Evolutionary conservation across 1,140 invertebrate genomes (phyloP).

Genomic region (Drosophila parvula): DNA sequence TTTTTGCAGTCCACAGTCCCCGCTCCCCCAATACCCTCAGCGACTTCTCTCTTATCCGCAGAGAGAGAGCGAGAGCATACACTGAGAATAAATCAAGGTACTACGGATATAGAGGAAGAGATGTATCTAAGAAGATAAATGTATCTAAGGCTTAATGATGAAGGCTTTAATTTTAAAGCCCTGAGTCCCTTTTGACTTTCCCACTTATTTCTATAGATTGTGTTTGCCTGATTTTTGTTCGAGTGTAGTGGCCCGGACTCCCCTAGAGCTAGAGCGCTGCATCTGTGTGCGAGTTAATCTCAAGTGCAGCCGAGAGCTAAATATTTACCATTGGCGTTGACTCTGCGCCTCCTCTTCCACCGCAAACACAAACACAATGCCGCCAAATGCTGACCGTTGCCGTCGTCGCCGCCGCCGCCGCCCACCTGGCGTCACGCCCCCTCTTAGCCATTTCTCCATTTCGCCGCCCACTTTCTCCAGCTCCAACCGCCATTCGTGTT

Average conservation of each 20-base stretch:
- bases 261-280: constrained; percentile 12
- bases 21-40: too few species aligned
- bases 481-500: constrained; percentile 14
- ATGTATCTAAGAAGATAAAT: too few species aligned
- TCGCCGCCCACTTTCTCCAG: constrained; percentile 28
- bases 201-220: too few species aligned
- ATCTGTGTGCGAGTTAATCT: constrained; percentile 73
- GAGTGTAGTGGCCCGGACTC: too few species aligned
- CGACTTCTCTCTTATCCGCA: not conserved
- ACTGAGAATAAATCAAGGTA: not conserved
- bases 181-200: too few species aligned
- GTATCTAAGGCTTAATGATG: too few species aligned
- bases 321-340: constrained; percentile 73
- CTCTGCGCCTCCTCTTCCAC: constrained; percentile 27
- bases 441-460: constrained; percentile 25
- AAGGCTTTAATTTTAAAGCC: too few species aligned
- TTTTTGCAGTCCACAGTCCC: constrained; percentile 10
- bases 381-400: constrained; percentile 6
- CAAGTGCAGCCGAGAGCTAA: constrained; percentile 80
- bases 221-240: too few species aligned
- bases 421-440: constrained; percentile 14
- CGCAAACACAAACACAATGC: constrained; percentile 33
- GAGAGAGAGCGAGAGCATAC: not conserved
- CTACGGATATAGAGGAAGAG: not conserved
- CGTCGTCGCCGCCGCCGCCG: not conserved